phyloP scores from a whole-genome alignment of 2,797 vertebrate species.

The Capromys pilorides region DNA sequence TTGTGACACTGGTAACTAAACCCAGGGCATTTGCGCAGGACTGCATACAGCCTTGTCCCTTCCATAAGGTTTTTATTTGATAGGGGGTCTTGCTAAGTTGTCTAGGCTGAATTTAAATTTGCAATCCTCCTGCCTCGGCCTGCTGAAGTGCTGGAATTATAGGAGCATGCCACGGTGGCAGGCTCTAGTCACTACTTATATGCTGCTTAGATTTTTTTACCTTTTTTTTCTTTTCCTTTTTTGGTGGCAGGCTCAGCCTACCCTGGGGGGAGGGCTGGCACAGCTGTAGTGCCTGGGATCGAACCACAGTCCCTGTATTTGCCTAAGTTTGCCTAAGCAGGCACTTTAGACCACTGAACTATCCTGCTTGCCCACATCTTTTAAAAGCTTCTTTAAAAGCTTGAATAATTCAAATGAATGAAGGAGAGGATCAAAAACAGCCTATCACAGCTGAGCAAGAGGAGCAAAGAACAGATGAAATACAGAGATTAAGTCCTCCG shows the following conservation, averaged over 20 bases:
- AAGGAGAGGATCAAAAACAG: neutral
- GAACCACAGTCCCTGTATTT: too few relatives aligned
- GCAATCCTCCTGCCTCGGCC: neutral
- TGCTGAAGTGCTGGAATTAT: neutral
- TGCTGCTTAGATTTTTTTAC: neutral
- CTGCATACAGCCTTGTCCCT: neutral
- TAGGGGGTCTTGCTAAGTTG: neutral
- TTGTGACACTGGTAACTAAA: neutral
- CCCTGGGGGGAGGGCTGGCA: too few relatives aligned
- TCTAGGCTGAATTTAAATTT: neutral
- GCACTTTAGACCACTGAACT: too few relatives aligned
- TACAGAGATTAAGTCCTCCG: neutral
- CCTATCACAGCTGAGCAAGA: neutral
- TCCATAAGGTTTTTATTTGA: neutral
- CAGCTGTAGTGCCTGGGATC: too few relatives aligned
- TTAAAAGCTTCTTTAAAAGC: neutral
- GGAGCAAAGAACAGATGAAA: neutral
- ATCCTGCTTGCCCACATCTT: neutral
- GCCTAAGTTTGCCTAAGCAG: too few relatives aligned
- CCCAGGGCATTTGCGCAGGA: neutral
- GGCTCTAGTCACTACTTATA: neutral
- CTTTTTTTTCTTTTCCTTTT: too few relatives aligned
- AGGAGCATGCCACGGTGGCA: neutral
- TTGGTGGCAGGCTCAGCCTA: too few relatives aligned
- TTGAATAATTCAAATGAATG: neutral